Base-by-base conservation (phyloP, 2,888 invertebrate genomes). In the Trachelus stipa region DNA sequence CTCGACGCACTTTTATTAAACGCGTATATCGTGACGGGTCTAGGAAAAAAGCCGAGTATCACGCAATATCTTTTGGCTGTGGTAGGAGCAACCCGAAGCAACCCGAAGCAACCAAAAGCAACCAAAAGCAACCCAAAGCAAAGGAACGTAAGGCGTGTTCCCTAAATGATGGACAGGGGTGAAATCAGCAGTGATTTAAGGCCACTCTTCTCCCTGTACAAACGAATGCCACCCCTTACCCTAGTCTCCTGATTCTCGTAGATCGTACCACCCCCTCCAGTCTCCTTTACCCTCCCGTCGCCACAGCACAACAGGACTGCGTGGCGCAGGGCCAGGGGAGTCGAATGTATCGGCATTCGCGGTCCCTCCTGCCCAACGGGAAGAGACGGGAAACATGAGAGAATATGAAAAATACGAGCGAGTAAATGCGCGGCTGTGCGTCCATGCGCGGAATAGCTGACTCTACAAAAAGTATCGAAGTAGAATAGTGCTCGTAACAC, bases 401-500 rank as follows among this genome's bases (percentile, higher is more conserved):
- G 33, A 33, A 69, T 69, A 69, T 69, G 69, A 69, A 69, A 69
- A 69, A 69, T 69, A 23, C 69, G 31, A 33, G 30, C 15, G 69
- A 33, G 33, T 12, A 6, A 69, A 69, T 33, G n/a, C 30, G 69
- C 69, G 69, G 69, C 69, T 33, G 31, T 69, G 31, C 69, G 69
- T 69, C 69, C 69, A 69, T 69, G 69, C 69, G 69, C 69, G 69
- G 69, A 69, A 69, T 69, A 69, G 69, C 69, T 69, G 69, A 69
- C 69, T 30, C 31, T 37, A 73, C 23, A 73, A 75, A 76, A 75
- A 76, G 34, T 56, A 73, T 75, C 12, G 34, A 34, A 78, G 71
- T 40, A 40, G 40, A 40, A 40, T 40, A 40, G 40, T 40, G 40
- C 15, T 69, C 69, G 75, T 78, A 75, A 78, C 78, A 37, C 71